Conservation (phyloP, 2,113 vertebrate genomes). For the Phalacrocorax aristotelis region DNA sequence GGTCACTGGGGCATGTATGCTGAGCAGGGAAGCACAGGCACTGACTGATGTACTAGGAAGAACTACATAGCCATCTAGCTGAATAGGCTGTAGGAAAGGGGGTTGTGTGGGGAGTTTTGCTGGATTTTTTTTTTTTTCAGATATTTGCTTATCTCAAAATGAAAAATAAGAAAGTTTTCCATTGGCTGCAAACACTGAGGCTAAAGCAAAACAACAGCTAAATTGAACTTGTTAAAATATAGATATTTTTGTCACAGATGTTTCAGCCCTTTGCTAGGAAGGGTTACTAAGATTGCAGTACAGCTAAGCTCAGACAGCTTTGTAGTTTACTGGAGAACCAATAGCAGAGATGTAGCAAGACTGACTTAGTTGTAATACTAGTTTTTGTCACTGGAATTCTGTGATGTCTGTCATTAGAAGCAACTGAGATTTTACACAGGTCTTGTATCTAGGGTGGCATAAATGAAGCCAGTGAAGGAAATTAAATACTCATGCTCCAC, state of each 20-base stretch:
- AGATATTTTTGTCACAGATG: neutral
- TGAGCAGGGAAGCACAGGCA: neutral
- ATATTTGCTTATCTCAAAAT: neutral
- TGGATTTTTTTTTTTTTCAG: neutral
- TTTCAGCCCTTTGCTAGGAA: neutral
- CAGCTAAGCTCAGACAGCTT: neutral
- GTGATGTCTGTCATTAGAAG: neutral
- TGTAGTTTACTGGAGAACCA: neutral
- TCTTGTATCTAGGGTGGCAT: neutral
- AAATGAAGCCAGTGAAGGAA: neutral
- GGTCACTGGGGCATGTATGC: neutral
- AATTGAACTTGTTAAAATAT: neutral
- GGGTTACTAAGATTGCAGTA: neutral
- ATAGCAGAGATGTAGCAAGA: neutral
- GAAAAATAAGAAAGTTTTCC: neutral
- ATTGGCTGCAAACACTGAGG: neutral
- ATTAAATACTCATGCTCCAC: neutral
- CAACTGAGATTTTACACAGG: neutral
- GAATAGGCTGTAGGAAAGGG: neutral
- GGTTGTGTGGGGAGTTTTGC: rapidly evolving
- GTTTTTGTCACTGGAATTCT: neutral
- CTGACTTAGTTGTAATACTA: neutral
- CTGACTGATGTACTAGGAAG: neutral
- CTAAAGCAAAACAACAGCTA: neutral
- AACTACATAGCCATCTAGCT: neutral